Evolutionary conservation across 2,113 vertebrate genomes (phyloP).

Genomic region (Microcebus ravelobensis): DNA sequence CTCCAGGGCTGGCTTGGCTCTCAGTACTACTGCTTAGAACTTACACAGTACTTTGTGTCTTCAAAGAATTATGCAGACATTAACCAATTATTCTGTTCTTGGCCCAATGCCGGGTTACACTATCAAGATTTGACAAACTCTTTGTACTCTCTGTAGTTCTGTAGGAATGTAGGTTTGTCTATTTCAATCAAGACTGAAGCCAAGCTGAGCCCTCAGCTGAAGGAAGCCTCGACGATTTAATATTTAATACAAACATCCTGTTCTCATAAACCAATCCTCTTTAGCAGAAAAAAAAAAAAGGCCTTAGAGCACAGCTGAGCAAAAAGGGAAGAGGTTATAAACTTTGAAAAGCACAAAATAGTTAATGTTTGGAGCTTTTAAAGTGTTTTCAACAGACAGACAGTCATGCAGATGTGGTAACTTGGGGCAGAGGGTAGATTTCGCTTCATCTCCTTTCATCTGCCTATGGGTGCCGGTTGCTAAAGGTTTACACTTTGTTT

Average conservation of each 20-base stretch:
- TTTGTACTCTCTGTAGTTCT: constrained; percentile 64
- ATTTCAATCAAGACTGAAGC: constrained; percentile 76
- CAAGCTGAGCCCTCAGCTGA: constrained; percentile 74
- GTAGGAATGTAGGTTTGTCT: constrained; percentile 78
- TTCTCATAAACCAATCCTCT: constrained; percentile 73
- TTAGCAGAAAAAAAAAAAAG: constrained; percentile 76
- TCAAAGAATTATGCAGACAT: constrained; percentile 69
- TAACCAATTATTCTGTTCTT: constrained; percentile 74
- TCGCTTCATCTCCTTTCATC: constrained; percentile 59
- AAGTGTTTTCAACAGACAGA: constrained; percentile 69
- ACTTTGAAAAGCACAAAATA: constrained; percentile 73
- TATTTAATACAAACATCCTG: constrained; percentile 83
- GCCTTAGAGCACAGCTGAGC: constrained; percentile 73
- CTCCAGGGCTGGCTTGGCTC: constrained; percentile 24
- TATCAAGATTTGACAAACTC: constrained; percentile 78
- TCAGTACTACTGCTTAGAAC: constrained; percentile 38
- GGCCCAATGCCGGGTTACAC: constrained; percentile 42
- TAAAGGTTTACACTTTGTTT: constrained; percentile 72
- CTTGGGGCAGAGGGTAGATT: background rate
- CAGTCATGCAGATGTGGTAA: background rate
- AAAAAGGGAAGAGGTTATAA: constrained; percentile 77
- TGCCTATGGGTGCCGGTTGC: constrained; percentile 63
- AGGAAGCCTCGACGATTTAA: constrained; percentile 77
- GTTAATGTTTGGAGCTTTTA: constrained; percentile 81
- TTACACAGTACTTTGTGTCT: constrained; percentile 56